Evolutionary conservation across 1,140 invertebrate species (phyloP).

Genomic region (Drosophila pruinosa): DNA sequence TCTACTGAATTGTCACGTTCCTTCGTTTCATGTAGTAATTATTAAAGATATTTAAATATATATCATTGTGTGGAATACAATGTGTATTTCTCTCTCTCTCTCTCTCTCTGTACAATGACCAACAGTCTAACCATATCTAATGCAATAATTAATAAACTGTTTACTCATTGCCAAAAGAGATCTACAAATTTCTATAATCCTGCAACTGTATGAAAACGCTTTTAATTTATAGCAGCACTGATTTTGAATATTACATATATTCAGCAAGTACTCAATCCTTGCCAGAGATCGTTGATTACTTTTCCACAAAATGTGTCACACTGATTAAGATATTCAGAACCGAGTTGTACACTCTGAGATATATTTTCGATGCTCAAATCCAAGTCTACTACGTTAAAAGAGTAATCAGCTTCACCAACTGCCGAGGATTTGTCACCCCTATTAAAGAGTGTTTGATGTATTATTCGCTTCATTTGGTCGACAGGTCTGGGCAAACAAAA

Average conservation of each 20-base stretch:
- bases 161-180: background rate
- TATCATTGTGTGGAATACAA: background rate
- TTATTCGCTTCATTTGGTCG: conserved; percentile 82
- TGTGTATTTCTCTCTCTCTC: background rate
- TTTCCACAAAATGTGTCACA: conserved; percentile 21
- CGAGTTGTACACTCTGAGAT: background rate
- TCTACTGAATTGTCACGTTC: conserved; percentile 53
- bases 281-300: conserved; percentile 47
- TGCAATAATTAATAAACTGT: background rate
- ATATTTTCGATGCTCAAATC: background rate
- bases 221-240: background rate
- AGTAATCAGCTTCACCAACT: conserved; percentile 72
- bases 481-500: conserved; percentile 82
- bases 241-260: background rate
- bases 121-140: background rate
- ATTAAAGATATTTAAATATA: background rate
- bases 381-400: conserved; percentile 20
- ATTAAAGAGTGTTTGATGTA: conserved; percentile 82
- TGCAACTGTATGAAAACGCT: background rate
- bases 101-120: background rate
- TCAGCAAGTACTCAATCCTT: background rate
- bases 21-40: conserved; percentile 12
- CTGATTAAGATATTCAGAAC: conserved; percentile 14
- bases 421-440: conserved; percentile 81
- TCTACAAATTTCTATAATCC: background rate